Evolutionary conservation across 2,888 invertebrate genomes (phyloP).

Genomic region (Ectemnius cavifrons): DNA sequence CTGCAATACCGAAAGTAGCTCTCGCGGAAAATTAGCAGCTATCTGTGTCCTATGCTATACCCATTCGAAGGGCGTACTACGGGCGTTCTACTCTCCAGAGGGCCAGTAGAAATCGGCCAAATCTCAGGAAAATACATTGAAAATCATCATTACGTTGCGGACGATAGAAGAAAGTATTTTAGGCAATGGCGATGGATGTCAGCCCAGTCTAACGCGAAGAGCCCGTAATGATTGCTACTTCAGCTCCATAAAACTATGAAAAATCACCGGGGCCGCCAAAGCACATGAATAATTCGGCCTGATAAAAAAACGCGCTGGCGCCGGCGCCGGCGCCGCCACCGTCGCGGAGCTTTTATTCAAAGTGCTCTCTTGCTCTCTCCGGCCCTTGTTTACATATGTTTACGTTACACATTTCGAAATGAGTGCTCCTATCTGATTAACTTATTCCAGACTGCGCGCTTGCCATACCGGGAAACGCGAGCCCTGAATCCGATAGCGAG

Average conservation of each 20-base stretch:
- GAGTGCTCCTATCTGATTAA: constrained; percentile 1
- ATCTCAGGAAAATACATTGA: too few species aligned
- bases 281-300: not conserved
- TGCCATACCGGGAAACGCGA: too few species aligned
- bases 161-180: too few species aligned
- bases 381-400: constrained; percentile 16
- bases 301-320: not conserved
- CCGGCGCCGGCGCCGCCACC: not conserved
- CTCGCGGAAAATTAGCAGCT: not conserved
- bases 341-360: constrained; percentile 4
- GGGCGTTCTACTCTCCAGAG: not conserved
- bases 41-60: not conserved
- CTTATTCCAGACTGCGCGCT: too few species aligned
- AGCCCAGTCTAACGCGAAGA: too few species aligned
- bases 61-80: not conserved
- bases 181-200: too few species aligned
- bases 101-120: not conserved
- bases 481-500: too few species aligned
- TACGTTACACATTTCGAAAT: not conserved
- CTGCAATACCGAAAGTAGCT: not conserved
- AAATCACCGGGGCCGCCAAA: too few species aligned
- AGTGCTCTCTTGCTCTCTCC: not conserved
- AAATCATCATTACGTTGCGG: too few species aligned
- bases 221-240: too few species aligned
- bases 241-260: too few species aligned